Conservation (phyloP, 2,888 invertebrate genomes). For the Rhagium mordax region DNA sequence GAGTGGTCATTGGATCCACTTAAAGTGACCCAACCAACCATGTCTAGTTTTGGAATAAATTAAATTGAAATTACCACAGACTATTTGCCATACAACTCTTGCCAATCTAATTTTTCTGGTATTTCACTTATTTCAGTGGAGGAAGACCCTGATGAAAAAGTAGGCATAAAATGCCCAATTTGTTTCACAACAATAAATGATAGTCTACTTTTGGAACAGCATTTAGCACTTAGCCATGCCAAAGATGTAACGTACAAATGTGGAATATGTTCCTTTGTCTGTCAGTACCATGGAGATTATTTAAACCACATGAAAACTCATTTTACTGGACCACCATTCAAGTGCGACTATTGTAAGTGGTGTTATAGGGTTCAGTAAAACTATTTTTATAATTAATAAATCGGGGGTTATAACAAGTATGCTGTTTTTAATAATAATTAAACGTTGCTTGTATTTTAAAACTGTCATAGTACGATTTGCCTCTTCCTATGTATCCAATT, state of each 20-base stretch:
- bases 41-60: too few species aligned
- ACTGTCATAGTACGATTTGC: too few species aligned
- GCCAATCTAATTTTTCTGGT: not conserved
- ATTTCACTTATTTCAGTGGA: constrained; percentile 44
- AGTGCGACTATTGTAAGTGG: constrained; percentile 74
- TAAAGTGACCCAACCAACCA: too few species aligned
- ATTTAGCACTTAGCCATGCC: constrained; percentile 73
- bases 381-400: too few species aligned
- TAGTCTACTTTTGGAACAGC: constrained; percentile 72
- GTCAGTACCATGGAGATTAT: constrained; percentile 76
- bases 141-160: constrained; percentile 63
- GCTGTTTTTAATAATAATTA: too few species aligned
- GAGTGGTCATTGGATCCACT: too few species aligned
- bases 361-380: too few species aligned
- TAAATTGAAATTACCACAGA: too few species aligned
- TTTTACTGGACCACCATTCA: constrained; percentile 77
- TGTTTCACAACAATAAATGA: constrained; percentile 72
- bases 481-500: not conserved
- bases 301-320: constrained; percentile 75
- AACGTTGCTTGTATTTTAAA: too few species aligned
- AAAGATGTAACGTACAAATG: constrained; percentile 76
- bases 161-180: constrained; percentile 71
- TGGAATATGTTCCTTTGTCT: constrained; percentile 76
- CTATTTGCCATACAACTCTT: too few species aligned
- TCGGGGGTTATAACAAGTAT: too few species aligned